Base-by-base conservation (phyloP, 2,888 invertebrate species). In the Diarsia brunnea region DNA sequence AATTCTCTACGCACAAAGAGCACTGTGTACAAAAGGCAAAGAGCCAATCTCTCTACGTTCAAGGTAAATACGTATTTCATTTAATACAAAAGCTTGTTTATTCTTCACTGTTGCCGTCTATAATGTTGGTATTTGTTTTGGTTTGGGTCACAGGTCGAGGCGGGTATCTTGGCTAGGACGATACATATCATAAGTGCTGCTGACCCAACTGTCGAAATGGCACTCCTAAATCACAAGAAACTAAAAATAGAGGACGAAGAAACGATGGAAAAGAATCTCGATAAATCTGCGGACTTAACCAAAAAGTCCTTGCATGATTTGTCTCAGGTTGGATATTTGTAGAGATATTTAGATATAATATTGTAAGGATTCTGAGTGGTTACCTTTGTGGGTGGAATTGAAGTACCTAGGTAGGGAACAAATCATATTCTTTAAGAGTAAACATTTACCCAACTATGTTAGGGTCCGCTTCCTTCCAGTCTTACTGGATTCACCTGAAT, bases 1-100 rank as follows among this genome's bases (percentile, higher is more conserved):
- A 98, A 98, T 90, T 98, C 98, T 85, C 95, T 99, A 80, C 97
- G 98, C 76, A 97, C 98, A 69, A 98, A 98, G 92, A 98, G 98
- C 90, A 97, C 98, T 12, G 95, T 98, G 16, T 99, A 98, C 93
- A 99, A 98, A 95, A 97, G 98, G 90, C 98, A 98, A 91, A 97
- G 98, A 89, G 97, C 98, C 67, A 98, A 98, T 92, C 95, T 98
- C 85, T 97, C 98, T 12, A 97, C 98, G 69, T 95, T 98, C 75
- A 97, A 98, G 94, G 97, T 96, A 90, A 87, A 84, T 77, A 70
- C 43, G 53, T 65, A 65, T 65, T 86, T 84, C 75, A 84, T 78
- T 79, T 70, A 12, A 60, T 64, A 75, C 55, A 81, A 78, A 78
- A 75, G 66, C 70, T 84, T 79, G 67, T 88, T 85, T 87, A 78